These are phyloP conservation scores for Autographa gamma DNA, from an alignment of 2,888 invertebrate species.

Conservation along the genomic window DNA sequence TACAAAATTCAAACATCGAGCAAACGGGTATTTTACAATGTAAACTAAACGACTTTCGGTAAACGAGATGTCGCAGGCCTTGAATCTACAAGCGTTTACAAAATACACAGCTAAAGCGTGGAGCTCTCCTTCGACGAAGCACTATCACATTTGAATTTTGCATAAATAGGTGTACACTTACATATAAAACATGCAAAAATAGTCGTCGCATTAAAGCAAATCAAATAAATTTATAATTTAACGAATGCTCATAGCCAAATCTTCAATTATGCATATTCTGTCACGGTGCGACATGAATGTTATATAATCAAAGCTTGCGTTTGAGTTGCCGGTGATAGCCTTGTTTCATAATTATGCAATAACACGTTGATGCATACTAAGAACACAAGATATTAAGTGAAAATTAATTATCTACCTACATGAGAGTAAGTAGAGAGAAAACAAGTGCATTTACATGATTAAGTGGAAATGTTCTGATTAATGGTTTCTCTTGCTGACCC, in stretches of 20 bases:
- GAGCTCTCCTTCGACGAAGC: conserved; percentile 64
- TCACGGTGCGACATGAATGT: conserved; percentile 29
- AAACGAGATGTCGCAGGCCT: conserved; percentile 82
- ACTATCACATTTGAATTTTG: conserved; percentile 73
- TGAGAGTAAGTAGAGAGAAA: conserved; percentile 68
- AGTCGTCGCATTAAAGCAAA: conserved; percentile 4
- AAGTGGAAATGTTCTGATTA: conserved; percentile 85
- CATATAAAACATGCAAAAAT: conserved; percentile 35
- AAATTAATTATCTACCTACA: conserved; percentile 68
- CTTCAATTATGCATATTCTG: conserved; percentile 27
- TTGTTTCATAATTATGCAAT: conserved; percentile 41
- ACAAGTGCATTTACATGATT: conserved; percentile 77
- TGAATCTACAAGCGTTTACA: conserved; percentile 77
- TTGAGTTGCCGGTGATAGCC: conserved; percentile 24
- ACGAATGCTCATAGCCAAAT: conserved; percentile 13
- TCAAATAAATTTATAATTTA: conserved; percentile 21
- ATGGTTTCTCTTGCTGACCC: conserved; percentile 81
- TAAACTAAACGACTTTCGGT: conserved; percentile 81
- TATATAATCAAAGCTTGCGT: conserved; percentile 21
- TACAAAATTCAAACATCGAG: conserved; percentile 65
- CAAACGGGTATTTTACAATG: conserved; percentile 77
- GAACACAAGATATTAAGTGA: conserved; percentile 65
- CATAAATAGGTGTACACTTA: conserved; percentile 53
- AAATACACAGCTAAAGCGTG: conserved; percentile 68
- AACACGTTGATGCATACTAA: conserved; percentile 32